phyloP scores from a whole-genome alignment of 2,888 invertebrate genomes.

The Lomographa bimaculata region DNA sequence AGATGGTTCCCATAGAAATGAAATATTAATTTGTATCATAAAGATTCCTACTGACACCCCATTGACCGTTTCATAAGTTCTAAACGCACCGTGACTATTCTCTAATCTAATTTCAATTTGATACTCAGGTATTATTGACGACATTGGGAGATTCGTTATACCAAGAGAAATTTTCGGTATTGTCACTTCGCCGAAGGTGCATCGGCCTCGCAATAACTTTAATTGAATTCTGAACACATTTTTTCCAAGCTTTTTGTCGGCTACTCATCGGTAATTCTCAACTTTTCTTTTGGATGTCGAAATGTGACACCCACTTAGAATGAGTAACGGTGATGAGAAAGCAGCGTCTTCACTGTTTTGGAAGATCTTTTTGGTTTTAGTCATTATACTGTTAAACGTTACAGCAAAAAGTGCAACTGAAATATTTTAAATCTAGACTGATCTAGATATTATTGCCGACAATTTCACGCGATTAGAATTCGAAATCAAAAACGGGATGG shows the following conservation, averaged over 20 bases:
- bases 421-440: slow-evolving; percentile 10
- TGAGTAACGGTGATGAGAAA: slow-evolving; percentile 47
- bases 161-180: slow-evolving; percentile 66
- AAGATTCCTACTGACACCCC: slow-evolving; percentile 68
- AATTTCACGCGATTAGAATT: slow-evolving; percentile 21
- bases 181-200: slow-evolving; percentile 63
- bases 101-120: slow-evolving; percentile 80
- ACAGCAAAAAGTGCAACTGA: slow-evolving; percentile 14
- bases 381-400: slow-evolving; percentile 38
- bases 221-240: slow-evolving; percentile 73
- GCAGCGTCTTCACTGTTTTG: slow-evolving; percentile 42
- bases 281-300: slow-evolving; percentile 44
- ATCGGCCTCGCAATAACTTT: slow-evolving; percentile 64
- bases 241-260: slow-evolving; percentile 48
- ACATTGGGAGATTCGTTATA: slow-evolving; percentile 60
- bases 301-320: slow-evolving; percentile 45
- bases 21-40: slow-evolving; percentile 72
- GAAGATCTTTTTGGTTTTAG: slow-evolving; percentile 36
- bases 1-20: slow-evolving; percentile 62
- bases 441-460: slow-evolving; percentile 15
- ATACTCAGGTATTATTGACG: slow-evolving; percentile 61
- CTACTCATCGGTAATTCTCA: slow-evolving; percentile 45
- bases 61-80: slow-evolving; percentile 75
- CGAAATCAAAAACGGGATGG: slow-evolving; percentile 11
- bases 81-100: slow-evolving; percentile 68